Base-by-base conservation (phyloP, 2,888 invertebrate genomes). In the Cheilosia vernalis region DNA sequence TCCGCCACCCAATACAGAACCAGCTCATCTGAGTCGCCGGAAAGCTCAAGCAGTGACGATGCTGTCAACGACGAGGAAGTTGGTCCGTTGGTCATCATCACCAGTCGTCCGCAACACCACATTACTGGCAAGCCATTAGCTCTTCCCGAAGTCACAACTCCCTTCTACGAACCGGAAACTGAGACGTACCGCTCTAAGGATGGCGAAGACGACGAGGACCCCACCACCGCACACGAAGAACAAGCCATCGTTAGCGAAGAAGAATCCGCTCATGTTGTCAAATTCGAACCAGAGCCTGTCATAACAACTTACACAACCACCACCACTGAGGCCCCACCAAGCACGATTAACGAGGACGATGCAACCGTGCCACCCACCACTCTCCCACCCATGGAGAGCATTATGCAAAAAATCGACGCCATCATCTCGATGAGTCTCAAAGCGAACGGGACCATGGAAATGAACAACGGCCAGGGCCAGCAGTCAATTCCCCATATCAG, bases 201-300 rank as follows among this genome's bases (percentile, higher is more conserved):
- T 4, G 89, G 88, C 1, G 79, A 87, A 42, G 89, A 88, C 1
- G 79, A 87, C 40, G 15, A 53, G 0, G 78, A 84, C 60, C 27
- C 58, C 13, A 73, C 64, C 37, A 69, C 78, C 13, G 73, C 77
- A 1, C 47, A 44, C 4, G 30, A 73, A 17, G 66, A 81, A 56
- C 64, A 61, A 4, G 24, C 17, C 1, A 37, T 33, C 9, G 9
- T 47, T 0, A 61, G 61, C 1, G 67, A 76, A 27, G 49, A 53
- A 1, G 80, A 53, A n/a, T 13, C 87, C 51, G 24, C 88, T 10
- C 87, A 88, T 67, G 89, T 89, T 13, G 88, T 90, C 3, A 89
- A 89, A 44, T 88, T 89, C 49, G 89, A 90, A 69, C 89, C 89
- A 9, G 91, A 91, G 4, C 90, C 90, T 0, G 86, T 89, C 4